phyloP scores from a whole-genome alignment of 2,888 invertebrate genomes.

The Epistrophella euchroma region DNA sequence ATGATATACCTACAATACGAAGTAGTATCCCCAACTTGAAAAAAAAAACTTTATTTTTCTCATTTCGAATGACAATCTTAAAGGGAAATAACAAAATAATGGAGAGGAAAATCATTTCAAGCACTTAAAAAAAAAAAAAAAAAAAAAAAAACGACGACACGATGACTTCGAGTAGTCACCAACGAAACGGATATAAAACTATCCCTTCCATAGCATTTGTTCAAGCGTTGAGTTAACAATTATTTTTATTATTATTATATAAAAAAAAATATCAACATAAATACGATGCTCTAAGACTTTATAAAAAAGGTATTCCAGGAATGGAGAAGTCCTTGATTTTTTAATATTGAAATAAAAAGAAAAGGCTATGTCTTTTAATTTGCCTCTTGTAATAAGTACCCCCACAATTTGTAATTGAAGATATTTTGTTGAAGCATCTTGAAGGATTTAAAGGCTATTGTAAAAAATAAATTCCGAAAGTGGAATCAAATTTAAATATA shows the following conservation, averaged over 20 bases:
- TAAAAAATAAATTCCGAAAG: not conserved
- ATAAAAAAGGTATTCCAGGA: not conserved
- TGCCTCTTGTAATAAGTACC: not conserved
- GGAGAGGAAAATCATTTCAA: slow-evolving; percentile 1
- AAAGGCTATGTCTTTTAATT: not conserved
- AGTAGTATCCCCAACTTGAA: not conserved
- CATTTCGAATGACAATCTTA: not conserved
- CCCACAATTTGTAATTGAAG: not conserved
- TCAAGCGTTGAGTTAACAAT: slow-evolving; percentile 18
- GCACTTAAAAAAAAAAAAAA: not conserved
- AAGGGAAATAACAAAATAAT: slow-evolving; percentile 3
- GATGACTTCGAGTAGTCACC: not conserved
- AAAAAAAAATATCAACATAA: not conserved
- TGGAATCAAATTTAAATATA: not conserved
- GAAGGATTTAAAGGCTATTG: not conserved
- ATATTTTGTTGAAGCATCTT: not conserved
- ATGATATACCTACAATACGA: not conserved
- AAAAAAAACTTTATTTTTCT: not conserved
- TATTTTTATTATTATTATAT: not conserved
- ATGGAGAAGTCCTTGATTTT: slow-evolving; percentile 1
- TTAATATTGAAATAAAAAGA: not conserved
- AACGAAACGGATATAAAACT: not conserved
- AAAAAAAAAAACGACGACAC: not conserved
- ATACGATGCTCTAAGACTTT: not conserved
- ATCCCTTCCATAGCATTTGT: not conserved